Evolutionary conservation across 2,888 invertebrate genomes (phyloP).

Genomic region (Notocelia uddmanniana): DNA sequence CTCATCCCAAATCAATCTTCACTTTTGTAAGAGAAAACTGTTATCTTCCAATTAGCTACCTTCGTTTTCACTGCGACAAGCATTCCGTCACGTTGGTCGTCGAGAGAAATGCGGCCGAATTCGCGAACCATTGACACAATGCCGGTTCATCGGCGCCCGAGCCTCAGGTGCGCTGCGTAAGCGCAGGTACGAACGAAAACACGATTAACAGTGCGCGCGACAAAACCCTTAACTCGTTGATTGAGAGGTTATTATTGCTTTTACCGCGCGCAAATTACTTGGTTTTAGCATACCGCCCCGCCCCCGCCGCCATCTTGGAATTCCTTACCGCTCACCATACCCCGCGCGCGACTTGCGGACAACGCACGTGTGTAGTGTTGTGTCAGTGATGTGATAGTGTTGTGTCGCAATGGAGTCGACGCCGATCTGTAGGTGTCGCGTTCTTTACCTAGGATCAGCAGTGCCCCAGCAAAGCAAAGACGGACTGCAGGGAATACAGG

Average conservation of each 20-base stretch:
- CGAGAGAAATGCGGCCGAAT: constrained; percentile 82
- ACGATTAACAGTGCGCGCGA: no score
- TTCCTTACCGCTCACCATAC: constrained; percentile 78
- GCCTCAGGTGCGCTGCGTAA: constrained; percentile 48
- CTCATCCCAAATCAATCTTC: background rate
- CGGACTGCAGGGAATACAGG: constrained; percentile 98
- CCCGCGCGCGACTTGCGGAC: constrained; percentile 79
- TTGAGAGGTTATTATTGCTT: no score
- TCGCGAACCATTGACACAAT: constrained; percentile 82
- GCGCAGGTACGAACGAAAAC: constrained; percentile 36
- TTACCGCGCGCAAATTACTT: no score
- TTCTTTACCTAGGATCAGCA: constrained; percentile 97
- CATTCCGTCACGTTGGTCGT: constrained; percentile 77
- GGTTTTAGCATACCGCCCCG: constrained; percentile 7
- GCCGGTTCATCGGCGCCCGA: constrained; percentile 79
- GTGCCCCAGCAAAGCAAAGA: constrained; percentile 99
- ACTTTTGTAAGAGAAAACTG: constrained; percentile 55
- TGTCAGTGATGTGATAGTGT: constrained; percentile 73
- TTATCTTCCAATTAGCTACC: constrained; percentile 70
- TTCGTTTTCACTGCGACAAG: constrained; percentile 77
- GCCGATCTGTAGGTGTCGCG: constrained; percentile 98
- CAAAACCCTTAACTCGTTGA: no score
- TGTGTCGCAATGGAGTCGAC: constrained; percentile 90
- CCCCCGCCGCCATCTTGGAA: constrained; percentile 79
- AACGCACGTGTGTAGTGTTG: constrained; percentile 68